Percentiles rank a stretch among this genome's conserved stretches.
Evolutionary conservation across 2,888 invertebrate genomes (phyloP).

Genomic region (Hybos culiciformis): DNA sequence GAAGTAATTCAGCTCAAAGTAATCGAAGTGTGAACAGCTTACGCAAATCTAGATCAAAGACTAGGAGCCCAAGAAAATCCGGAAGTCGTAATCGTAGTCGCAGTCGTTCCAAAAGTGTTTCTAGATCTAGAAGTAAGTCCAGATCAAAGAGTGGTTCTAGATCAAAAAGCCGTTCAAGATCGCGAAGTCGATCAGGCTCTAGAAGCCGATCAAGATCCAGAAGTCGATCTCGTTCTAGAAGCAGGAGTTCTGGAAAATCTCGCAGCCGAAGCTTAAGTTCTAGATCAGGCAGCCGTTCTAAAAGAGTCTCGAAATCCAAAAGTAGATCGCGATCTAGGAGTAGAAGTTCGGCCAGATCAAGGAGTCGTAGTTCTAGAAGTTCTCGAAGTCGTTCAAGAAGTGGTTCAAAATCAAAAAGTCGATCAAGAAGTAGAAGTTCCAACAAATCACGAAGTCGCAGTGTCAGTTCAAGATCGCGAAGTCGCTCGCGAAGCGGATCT

Average conservation of each 20-base stretch:
- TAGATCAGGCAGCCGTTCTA: slow-evolving; percentile 17
- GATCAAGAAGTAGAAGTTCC: slow-evolving; percentile 17
- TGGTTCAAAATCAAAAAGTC: slow-evolving; percentile 6
- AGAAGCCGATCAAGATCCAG: slow-evolving; percentile 19
- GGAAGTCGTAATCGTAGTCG: slow-evolving; percentile 15
- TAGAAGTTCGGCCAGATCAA: slow-evolving; percentile 19
- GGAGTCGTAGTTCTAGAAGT: slow-evolving; percentile 22
- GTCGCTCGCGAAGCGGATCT: slow-evolving; percentile 18
- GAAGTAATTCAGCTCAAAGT: neutral
- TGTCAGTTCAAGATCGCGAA: slow-evolving; percentile 14
- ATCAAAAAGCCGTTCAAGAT: slow-evolving; percentile 17
- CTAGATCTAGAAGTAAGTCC: neutral
- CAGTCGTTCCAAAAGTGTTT: slow-evolving; percentile 13
- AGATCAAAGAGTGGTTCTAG: slow-evolving; percentile 20
- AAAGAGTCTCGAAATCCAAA: slow-evolving; percentile 20
- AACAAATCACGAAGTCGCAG: slow-evolving; percentile 14
- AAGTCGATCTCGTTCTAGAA: slow-evolving; percentile 9
- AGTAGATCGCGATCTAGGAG: slow-evolving; percentile 15
- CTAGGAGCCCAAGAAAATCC: slow-evolving; percentile 9
- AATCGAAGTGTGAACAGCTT: no score
- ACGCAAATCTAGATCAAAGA: no score
- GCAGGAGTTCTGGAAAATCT: slow-evolving; percentile 10
- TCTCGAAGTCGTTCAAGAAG: slow-evolving; percentile 16
- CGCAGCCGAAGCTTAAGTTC: slow-evolving; percentile 10
- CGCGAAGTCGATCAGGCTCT: slow-evolving; percentile 21